Conservation (phyloP, 2,888 invertebrate genomes). For the Plebejus anna region DNA sequence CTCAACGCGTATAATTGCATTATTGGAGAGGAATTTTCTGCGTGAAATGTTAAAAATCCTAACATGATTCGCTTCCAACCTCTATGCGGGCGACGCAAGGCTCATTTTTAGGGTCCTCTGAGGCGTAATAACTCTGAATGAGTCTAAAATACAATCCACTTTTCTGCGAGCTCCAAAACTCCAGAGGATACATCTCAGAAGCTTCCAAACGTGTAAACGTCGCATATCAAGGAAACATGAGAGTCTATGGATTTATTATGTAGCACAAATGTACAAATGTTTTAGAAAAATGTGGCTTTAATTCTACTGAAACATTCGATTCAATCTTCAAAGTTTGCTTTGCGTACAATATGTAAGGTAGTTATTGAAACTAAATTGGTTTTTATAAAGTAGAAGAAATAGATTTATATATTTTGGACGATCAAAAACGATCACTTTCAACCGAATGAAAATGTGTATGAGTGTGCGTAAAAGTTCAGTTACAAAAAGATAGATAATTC, state of each 20-base stretch:
- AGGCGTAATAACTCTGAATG: background rate
- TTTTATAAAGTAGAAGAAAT: background rate
- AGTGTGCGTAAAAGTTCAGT: too few species aligned
- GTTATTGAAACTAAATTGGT: background rate
- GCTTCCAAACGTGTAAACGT: constrained; percentile 9
- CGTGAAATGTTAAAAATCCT: constrained; percentile 21
- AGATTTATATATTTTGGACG: too few species aligned
- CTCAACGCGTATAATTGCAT: constrained; percentile 14
- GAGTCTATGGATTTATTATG: constrained; percentile 2
- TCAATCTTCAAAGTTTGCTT: background rate
- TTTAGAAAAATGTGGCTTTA: constrained; percentile 4
- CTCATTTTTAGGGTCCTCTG: background rate
- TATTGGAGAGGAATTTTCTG: background rate
- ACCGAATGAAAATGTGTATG: too few species aligned
- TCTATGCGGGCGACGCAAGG: background rate
- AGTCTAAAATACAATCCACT: constrained; percentile 18
- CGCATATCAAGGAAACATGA: background rate
- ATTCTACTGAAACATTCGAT: background rate
- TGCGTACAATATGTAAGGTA: background rate
- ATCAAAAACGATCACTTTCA: too few species aligned
- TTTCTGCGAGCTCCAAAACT: constrained; percentile 4
- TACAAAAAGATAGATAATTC: too few species aligned
- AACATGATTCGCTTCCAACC: background rate
- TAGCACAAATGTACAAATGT: background rate
- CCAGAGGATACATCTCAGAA: constrained; percentile 1